phyloP scores from a whole-genome alignment of 2,797 vertebrate species.

The Geotrypetes seraphini region DNA sequence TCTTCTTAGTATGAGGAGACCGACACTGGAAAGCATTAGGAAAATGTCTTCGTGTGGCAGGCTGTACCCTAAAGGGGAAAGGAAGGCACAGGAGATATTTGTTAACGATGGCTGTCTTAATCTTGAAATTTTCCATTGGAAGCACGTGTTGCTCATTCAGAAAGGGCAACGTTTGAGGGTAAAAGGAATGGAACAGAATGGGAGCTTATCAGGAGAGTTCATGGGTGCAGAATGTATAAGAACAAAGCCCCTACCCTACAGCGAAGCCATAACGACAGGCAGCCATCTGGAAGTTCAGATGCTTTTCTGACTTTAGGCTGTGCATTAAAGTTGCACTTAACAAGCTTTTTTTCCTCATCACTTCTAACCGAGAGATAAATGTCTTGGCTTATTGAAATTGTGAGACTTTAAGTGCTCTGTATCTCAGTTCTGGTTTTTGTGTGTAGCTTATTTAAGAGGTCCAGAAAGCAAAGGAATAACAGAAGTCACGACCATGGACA shows the following conservation, averaged over 20 bases:
- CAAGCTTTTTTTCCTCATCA: too few species aligned
- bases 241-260: slow-evolving; percentile 25
- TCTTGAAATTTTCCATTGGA: slow-evolving; percentile 8
- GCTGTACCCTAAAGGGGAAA: background rate
- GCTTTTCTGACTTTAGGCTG: slow-evolving; percentile 19
- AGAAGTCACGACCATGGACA: too few species aligned
- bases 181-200: slow-evolving; percentile 24
- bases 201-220: slow-evolving; percentile 35
- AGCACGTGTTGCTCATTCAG: slow-evolving; percentile 18
- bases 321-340: slow-evolving; percentile 11
- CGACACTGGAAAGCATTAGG: background rate
- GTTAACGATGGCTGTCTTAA: slow-evolving; percentile 10
- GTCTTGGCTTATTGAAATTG: too few species aligned
- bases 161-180: background rate
- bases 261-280: slow-evolving; percentile 27
- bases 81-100: background rate
- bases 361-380: too few species aligned
- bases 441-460: too few species aligned
- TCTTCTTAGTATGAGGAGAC: background rate
- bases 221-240: slow-evolving; percentile 39
- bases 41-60: background rate
- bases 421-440: too few species aligned
- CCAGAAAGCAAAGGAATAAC: too few species aligned
- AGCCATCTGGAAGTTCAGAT: slow-evolving; percentile 32
- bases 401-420: too few species aligned